Percentiles rank a stretch among this genome's conserved stretches.
phyloP scores from a whole-genome alignment of 2,888 invertebrate species.

The Diaperis boleti region DNA sequence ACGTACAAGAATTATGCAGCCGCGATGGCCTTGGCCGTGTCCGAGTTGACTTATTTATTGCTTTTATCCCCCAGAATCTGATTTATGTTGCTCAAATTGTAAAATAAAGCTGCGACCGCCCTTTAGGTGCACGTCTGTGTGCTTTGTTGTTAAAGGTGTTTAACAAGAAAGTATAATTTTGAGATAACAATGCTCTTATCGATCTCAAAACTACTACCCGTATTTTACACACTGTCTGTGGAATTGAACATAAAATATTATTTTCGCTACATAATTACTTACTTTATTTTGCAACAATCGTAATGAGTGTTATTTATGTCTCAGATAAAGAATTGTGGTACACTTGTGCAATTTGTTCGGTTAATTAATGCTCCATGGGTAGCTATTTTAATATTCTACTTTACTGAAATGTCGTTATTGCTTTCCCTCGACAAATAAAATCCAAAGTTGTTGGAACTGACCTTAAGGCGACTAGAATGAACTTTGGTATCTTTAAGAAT shows the following conservation, averaged over 20 bases:
- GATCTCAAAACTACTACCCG: neutral
- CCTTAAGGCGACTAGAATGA: constrained; percentile 28
- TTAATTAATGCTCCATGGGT: neutral
- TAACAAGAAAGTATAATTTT: constrained; percentile 2
- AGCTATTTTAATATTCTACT: neutral
- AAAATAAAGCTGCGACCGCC: constrained; percentile 42
- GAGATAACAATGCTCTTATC: neutral
- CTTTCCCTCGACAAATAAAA: constrained; percentile 23
- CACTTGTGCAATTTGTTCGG: constrained; percentile 1
- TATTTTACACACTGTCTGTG: neutral
- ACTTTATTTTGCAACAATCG: neutral
- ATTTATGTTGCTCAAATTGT: constrained; percentile 59
- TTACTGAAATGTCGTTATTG: neutral
- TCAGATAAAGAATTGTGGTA: neutral
- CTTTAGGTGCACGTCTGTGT: constrained; percentile 10
- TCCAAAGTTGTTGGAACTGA: constrained; percentile 24
- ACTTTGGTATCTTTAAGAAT: constrained; percentile 29
- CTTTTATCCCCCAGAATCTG: constrained; percentile 59
- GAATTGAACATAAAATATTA: neutral
- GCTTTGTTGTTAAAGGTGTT: neutral
- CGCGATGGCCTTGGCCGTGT: constrained; percentile 60
- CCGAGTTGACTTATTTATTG: constrained; percentile 60
- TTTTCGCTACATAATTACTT: neutral
- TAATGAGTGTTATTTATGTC: neutral
- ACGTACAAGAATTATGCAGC: constrained; percentile 60